phyloP scores from a whole-genome alignment of 2,113 vertebrate species.

The Cepphus grylle region DNA sequence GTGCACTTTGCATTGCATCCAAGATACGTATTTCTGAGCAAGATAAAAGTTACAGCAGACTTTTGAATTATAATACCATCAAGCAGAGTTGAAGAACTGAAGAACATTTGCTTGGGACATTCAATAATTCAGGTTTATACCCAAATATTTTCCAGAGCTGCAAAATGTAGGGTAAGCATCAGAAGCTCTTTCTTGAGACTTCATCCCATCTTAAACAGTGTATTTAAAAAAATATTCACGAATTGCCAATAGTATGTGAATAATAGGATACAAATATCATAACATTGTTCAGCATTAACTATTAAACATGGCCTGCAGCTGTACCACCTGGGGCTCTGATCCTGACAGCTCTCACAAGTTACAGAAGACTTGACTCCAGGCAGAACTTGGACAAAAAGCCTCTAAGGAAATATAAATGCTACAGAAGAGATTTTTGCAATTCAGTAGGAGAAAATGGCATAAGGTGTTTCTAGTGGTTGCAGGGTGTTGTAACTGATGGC shows the following conservation, averaged over 20 bases:
- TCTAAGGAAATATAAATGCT: not conserved
- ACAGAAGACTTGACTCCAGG: not conserved
- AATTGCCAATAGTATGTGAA: not conserved
- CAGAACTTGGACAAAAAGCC: slow-evolving; percentile 10
- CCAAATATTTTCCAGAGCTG: not conserved
- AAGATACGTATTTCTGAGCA: not conserved
- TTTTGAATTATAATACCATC: not conserved
- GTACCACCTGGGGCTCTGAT: slow-evolving; percentile 50
- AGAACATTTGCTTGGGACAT: not conserved
- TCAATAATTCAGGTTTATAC: not conserved
- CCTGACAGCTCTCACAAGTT: slow-evolving; percentile 35
- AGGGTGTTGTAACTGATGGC: not conserved
- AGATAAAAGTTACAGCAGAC: not conserved
- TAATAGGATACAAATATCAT: slow-evolving; percentile 42
- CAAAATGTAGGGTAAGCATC: not conserved
- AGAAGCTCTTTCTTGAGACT: not conserved
- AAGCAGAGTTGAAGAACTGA: not conserved
- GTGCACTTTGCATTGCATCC: not conserved
- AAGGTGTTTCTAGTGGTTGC: not conserved
- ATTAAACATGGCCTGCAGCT: slow-evolving; percentile 62
- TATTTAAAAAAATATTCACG: not conserved
- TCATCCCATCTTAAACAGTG: not conserved
- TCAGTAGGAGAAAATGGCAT: not conserved
- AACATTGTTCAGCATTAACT: slow-evolving; percentile 53
- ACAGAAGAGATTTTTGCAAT: not conserved